These are phyloP conservation scores for Atherix ibis DNA, from an alignment of 2,888 invertebrate genomes.

Conservation along the genomic window DNA sequence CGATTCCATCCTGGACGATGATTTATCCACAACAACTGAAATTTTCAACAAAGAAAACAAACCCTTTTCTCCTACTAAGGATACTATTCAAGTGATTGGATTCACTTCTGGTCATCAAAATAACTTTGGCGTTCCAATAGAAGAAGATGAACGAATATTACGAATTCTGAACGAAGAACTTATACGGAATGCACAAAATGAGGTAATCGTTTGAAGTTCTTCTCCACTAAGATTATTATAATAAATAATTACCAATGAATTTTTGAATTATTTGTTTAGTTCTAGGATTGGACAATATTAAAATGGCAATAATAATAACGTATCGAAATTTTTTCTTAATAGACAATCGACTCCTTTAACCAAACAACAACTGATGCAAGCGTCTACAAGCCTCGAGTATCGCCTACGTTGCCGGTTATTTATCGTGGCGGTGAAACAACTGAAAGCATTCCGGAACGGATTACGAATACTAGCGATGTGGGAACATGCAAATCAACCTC, in stretches of 20 bases:
- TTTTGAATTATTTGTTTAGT: too few relatives aligned
- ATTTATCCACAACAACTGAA: constrained; percentile 6
- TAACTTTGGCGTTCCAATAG: constrained; percentile 43
- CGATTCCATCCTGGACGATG: constrained; percentile 7
- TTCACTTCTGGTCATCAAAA: constrained; percentile 49
- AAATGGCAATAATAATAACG: too few relatives aligned
- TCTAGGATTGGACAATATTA: too few relatives aligned
- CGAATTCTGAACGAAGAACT: constrained; percentile 23
- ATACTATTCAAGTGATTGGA: constrained; percentile 15
- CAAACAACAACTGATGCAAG: constrained; percentile 36
- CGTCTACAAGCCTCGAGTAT: constrained; percentile 38
- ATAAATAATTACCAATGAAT: too few relatives aligned
- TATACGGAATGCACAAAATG: constrained; percentile 10
- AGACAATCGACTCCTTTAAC: neutral
- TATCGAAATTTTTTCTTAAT: neutral
- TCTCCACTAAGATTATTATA: neutral
- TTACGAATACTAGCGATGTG: constrained; percentile 10
- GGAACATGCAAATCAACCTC: constrained; percentile 28
- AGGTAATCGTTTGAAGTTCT: constrained; percentile 9
- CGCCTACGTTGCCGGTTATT: constrained; percentile 44
- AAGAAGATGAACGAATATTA: constrained; percentile 39
- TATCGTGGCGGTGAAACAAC: constrained; percentile 28
- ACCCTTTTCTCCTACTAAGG: constrained; percentile 9
- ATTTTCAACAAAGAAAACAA: constrained; percentile 3
- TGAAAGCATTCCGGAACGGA: constrained; percentile 16